Conservation (phyloP, 2,113 vertebrate species). For the Helogale parvula region DNA sequence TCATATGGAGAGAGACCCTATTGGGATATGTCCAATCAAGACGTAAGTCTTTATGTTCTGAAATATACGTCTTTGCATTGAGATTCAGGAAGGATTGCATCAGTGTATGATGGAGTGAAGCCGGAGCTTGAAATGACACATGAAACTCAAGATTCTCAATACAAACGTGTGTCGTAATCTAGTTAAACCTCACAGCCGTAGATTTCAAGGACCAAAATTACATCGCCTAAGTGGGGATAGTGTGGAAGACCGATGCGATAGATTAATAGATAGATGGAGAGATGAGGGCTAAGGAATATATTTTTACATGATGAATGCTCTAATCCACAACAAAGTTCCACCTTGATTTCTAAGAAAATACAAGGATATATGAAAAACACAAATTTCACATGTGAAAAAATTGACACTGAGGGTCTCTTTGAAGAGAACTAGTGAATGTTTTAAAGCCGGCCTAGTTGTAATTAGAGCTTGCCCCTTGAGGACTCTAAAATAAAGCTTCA, state of each 20-base stretch:
- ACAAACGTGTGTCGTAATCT: background rate
- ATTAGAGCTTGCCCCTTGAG: conserved; percentile 82
- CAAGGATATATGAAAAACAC: conserved; percentile 34
- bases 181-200: background rate
- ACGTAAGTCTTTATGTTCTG: conserved; percentile 88
- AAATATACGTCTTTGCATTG: conserved; percentile 24
- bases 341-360: conserved; percentile 26
- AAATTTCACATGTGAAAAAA: conserved; percentile 61
- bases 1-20: conserved; percentile 98
- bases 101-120: background rate
- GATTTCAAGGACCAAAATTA: background rate
- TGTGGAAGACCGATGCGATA: background rate
- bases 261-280: background rate
- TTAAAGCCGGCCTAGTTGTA: conserved; percentile 73
- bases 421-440: conserved; percentile 74
- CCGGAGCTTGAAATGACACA: background rate
- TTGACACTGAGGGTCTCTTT: conserved; percentile 61
- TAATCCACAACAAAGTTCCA: background rate
- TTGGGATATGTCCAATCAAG: conserved; percentile 99
- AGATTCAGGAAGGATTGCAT: background rate
- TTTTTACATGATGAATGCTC: background rate
- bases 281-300: no score
- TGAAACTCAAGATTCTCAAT: background rate
- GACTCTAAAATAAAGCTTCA: conserved; percentile 86
- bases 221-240: background rate